These are phyloP conservation scores for Eira barbara DNA, from an alignment of 2,113 vertebrate species.

Conservation along the genomic window DNA sequence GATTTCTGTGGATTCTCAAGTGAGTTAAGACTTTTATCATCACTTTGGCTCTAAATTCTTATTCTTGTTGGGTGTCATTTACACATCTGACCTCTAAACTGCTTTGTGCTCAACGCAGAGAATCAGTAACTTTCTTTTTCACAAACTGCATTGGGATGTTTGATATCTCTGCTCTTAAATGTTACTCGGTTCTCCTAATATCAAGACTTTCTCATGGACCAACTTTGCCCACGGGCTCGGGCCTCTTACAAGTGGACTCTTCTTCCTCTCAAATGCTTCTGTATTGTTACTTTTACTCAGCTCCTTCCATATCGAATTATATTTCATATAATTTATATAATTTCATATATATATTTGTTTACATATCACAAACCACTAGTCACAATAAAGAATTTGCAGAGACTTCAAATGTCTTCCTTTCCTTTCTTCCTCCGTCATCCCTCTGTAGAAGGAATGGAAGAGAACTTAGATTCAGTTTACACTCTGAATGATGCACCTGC, in stretches of 20 bases:
- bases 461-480: neutral
- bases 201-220: neutral
- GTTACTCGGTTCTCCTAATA: neutral
- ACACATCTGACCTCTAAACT: neutral
- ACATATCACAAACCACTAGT: neutral
- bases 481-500: neutral
- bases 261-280: neutral
- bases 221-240: neutral
- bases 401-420: neutral
- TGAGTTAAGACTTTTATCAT: neutral
- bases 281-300: neutral
- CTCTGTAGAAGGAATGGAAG: neutral
- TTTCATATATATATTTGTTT: too few relatives aligned
- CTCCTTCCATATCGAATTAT: neutral
- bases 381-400: neutral
- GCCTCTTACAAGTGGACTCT: neutral
- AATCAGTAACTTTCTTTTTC: neutral
- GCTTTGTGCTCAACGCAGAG: neutral
- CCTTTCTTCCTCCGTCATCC: neutral
- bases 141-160: neutral
- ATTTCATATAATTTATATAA: neutral
- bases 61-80: neutral
- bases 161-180: neutral
- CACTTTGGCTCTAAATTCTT: neutral
- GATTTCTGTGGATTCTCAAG: neutral